Evolutionary conservation across 1,140 invertebrate species (phyloP).

Genomic region (Paracyclopina nana): DNA sequence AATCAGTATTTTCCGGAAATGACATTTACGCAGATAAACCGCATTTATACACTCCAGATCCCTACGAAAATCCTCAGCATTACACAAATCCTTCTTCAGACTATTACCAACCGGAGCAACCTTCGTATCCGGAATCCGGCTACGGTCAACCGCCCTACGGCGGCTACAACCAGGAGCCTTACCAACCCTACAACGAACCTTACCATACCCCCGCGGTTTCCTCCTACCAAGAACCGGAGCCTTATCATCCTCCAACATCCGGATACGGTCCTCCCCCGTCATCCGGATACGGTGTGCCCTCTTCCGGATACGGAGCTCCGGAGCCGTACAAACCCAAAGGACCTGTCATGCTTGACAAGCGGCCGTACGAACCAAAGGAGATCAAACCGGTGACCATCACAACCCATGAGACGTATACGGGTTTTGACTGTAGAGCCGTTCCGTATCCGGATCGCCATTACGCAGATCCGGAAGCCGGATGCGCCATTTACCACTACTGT

Average conservation of each 20-base stretch:
- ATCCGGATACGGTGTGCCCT: not conserved
- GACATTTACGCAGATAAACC: no score
- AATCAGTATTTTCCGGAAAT: no score
- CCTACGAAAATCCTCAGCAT: no score
- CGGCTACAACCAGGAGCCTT: constrained; percentile 5
- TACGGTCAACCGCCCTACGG: not conserved
- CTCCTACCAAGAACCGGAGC: not conserved
- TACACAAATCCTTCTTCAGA: no score
- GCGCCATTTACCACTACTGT: constrained; percentile 23
- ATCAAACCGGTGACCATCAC: constrained; percentile 13
- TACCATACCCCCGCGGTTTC: not conserved
- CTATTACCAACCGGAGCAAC: not conserved
- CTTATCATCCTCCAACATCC: not conserved
- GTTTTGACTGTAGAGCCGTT: constrained; percentile 14
- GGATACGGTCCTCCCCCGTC: not conserved
- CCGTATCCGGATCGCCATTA: constrained; percentile 14
- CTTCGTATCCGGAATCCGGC: not conserved
- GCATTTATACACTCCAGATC: no score
- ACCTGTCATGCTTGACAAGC: constrained; percentile 14
- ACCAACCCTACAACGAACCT: not conserved
- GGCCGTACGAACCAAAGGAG: constrained; percentile 12
- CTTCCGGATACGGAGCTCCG: not conserved
- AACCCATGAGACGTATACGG: constrained; percentile 4
- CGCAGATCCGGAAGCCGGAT: constrained; percentile 14
- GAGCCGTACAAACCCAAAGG: constrained; percentile 7